phyloP scores from a whole-genome alignment of 2,113 vertebrate species.

The Circaetus gallicus region DNA sequence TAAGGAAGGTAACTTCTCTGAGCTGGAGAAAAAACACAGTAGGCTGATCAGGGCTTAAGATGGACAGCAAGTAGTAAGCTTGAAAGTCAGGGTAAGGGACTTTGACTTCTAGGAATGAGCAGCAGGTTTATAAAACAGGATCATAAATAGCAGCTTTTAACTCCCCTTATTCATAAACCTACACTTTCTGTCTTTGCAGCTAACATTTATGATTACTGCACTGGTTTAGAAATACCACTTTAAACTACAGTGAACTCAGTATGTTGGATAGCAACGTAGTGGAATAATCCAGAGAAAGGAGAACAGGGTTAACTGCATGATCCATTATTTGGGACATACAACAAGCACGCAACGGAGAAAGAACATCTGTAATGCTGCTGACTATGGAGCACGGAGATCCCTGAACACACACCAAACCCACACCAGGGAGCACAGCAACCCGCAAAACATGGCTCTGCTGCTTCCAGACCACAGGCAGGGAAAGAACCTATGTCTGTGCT shows the following conservation, averaged over 20 bases:
- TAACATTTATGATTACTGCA: not conserved
- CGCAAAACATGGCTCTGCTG: not conserved
- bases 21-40: not conserved
- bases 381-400: not conserved
- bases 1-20: not conserved
- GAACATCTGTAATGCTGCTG: not conserved
- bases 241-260: not conserved
- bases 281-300: not conserved
- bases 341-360: rapidly evolving
- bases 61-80: not conserved
- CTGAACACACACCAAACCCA: not conserved
- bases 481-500: not conserved
- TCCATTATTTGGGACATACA: not conserved
- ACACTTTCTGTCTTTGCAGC: not conserved
- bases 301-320: not conserved
- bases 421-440: not conserved
- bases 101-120: not conserved
- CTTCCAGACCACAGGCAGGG: not conserved
- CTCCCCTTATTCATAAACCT: not conserved
- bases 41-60: not conserved
- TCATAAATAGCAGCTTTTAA: not conserved
- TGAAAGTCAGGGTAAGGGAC: not conserved
- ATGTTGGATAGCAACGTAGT: not conserved
- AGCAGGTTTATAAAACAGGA: not conserved
- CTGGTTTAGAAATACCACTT: not conserved